A percentile compares a stretch with the other conserved stretches of the same genome.
These are phyloP conservation scores for Mimas tiliae DNA, from an alignment of 2,888 invertebrate species.

Conservation along the genomic window DNA sequence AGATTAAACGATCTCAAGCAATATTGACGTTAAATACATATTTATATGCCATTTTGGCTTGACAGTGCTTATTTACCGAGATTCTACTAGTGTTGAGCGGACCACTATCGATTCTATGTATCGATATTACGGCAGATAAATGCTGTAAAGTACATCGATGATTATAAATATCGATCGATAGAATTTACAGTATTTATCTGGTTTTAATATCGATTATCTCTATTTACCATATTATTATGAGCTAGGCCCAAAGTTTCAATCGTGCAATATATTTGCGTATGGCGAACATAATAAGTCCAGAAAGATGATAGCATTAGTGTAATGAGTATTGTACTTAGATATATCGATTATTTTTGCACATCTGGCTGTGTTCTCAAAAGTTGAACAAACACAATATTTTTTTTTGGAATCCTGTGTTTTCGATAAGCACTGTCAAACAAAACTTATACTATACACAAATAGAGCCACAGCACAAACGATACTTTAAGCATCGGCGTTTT, in stretches of 20 bases:
- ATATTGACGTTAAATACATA: slow-evolving; percentile 43
- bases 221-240: too few species aligned
- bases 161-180: too few species aligned
- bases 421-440: neutral
- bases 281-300: too few species aligned
- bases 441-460: slow-evolving; percentile 5
- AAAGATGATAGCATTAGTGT: too few species aligned
- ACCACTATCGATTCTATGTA: neutral
- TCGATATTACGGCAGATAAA: neutral
- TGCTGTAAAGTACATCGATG: neutral
- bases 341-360: too few species aligned
- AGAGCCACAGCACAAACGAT: neutral
- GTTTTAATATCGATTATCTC: too few species aligned
- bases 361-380: too few species aligned
- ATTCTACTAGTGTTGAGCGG: neutral
- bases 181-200: too few species aligned
- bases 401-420: neutral
- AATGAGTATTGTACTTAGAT: too few species aligned
- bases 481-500: neutral
- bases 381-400: too few species aligned
- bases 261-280: too few species aligned
- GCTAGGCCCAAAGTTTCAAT: too few species aligned
- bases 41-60: slow-evolving; percentile 43
- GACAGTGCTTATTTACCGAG: slow-evolving; percentile 24
- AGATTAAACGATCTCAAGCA: slow-evolving; percentile 29